Evolutionary conservation across 2,888 invertebrate species (phyloP), one percentile per base, ranked within the genome.

Genomic region (Dione juno): DNA sequence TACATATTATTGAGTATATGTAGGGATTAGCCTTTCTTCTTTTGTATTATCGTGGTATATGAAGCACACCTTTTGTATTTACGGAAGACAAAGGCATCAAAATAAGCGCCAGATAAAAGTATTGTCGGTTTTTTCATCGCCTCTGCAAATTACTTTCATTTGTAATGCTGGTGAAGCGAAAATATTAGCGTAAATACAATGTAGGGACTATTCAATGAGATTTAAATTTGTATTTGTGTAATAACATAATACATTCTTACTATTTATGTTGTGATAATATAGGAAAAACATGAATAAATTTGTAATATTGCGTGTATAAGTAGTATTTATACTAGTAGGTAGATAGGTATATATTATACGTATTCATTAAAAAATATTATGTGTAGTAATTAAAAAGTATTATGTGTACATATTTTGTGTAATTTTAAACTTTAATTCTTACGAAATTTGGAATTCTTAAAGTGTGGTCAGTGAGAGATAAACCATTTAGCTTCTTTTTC

Each of bases 21-120:
- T 28, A 28, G 28, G 28, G 28, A 28, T 28, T 70, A 74, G 72
- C 68, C 69, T 72, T 72, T 71, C 69, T 76, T 72, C 68, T 74
- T 67, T 74, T 67, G 54, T 67, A 52, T 72, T 72, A 65, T 70
- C 71, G 72, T 72, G 72, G 73, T 72, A 76, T 74, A 69, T 70
- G 69, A 70, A 65, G 72, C 69, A 72, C 57, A 59, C 69, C 70
- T 74, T 74, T 75, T 73, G 59, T 67, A 61, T 68, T 45, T 69
- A 35, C 54, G 35, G 75, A 71, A 78, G 74, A 79, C 79, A 79
- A 84, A 81, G 79, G 79, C 80, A 80, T 79, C 78, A 82, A 81
- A 81, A 79, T 80, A 78, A 80, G 81, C 79, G 84, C 79, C 80
- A 76, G 76, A 71, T 71, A 71, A 76, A 75, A 69, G 64, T 72